Evolutionary conservation across 2,888 invertebrate species (phyloP).

Genomic region (Odontomyia ornata): DNA sequence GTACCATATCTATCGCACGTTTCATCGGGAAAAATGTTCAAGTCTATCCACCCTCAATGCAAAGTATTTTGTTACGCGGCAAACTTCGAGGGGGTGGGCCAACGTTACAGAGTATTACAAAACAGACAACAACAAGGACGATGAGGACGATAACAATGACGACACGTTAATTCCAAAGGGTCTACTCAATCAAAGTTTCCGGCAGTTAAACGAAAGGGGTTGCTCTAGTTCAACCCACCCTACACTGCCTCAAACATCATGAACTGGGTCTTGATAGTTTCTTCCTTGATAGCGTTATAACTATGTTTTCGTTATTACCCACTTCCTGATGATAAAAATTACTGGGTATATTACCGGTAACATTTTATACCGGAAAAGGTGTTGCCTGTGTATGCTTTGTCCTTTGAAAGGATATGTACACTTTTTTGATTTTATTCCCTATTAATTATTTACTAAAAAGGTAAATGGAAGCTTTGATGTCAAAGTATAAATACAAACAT

Average conservation of each 20-base stretch:
- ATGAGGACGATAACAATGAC: conserved; percentile 35
- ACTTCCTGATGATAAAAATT: conserved; percentile 36
- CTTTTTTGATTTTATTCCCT: no score
- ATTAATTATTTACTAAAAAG: no score
- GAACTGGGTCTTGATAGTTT: background rate
- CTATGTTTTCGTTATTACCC: conserved; percentile 38
- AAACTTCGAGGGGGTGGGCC: conserved; percentile 41
- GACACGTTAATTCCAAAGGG: conserved; percentile 48
- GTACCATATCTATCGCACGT: background rate
- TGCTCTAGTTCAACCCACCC: conserved; percentile 12
- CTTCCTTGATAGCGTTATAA: conserved; percentile 22
- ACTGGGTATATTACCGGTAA: background rate
- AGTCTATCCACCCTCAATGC: conserved; percentile 25
- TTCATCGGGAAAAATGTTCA: background rate
- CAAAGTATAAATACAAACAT: no score
- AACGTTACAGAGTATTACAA: conserved; percentile 5
- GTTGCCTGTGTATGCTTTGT: no score
- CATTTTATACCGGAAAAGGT: no score
- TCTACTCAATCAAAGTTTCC: conserved; percentile 48
- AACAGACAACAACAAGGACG: conserved; percentile 23
- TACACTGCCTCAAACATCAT: background rate
- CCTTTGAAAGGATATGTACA: no score
- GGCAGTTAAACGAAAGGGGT: conserved; percentile 43
- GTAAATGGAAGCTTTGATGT: no score
- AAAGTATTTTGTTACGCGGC: conserved; percentile 37